Evolutionary conservation across 92 coral and sea anemone genomes (phyloP), one percentile per base, ranked within the genome.

Genomic region (Phenganax marumi): DNA sequence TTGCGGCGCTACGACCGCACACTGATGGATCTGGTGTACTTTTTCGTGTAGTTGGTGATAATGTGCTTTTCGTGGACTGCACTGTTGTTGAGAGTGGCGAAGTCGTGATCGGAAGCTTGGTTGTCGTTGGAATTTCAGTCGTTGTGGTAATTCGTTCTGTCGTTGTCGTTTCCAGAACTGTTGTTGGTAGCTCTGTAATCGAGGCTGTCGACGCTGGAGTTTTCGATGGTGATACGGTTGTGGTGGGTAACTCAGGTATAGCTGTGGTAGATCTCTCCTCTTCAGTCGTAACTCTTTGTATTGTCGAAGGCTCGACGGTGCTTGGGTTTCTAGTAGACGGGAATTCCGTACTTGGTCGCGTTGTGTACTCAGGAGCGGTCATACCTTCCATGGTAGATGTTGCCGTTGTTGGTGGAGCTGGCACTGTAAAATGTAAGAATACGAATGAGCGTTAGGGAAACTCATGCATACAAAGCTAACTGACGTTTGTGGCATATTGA

Each of bases 81-180:
- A 46, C 16, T 43, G 86, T 16, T 21, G 76, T 39, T 14, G 89
- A 8, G 33, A 83, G 16, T 48, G 81, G 23, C 19, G 85, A 13
- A 7, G 0, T 58, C 14, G 68, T 14, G 64, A 81, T 52, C 13
- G 65, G 26, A 24, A n/a, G 21, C 22, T n/a, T 43, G 5, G 81
- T 77, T 24, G 81, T n/a, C 50, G 50, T 75, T 16, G 65, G 66
- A 7, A 8, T 19, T 62, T 62, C 68, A 39, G 68, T 62, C 7
- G 68, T 6, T 19, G 68, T 62, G 6, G 65, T 58, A 12, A 39
- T 62, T 9, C 12, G 68, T 19, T 62, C 18, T 23, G 10, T 19
- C 22, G 33, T 62, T 62, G 68, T 62, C 25, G 68, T 62, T 62
- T 62, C 68, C 13, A 62, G 39, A 7, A 19, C 68, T 23, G 17